Percentiles rank a stretch among this genome's conserved stretches.
phyloP scores from a whole-genome alignment of 1,140 invertebrate genomes.

The Aphelenchoides avenae region DNA sequence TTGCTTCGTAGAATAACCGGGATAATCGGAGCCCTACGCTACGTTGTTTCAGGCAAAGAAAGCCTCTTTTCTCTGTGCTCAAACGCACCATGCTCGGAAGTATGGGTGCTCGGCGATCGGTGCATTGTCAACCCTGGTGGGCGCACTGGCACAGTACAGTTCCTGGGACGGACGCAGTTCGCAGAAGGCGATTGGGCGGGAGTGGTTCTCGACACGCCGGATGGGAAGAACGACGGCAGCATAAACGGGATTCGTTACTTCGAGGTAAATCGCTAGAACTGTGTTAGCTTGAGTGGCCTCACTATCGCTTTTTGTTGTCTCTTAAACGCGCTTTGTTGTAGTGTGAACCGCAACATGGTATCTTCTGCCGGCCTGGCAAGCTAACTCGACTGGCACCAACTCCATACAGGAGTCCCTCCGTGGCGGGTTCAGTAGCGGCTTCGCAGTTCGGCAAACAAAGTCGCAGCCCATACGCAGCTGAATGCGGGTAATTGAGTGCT shows the following conservation, averaged over 20 bases:
- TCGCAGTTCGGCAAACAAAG: conserved; percentile 9
- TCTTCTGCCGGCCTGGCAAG: conserved; percentile 45
- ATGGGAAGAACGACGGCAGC: conserved; percentile 95
- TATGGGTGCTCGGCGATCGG: conserved; percentile 19
- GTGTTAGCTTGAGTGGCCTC: too few species aligned
- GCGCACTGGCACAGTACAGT: conserved; percentile 69
- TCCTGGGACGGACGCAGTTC: conserved; percentile 90
- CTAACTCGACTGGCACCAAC: conserved; percentile 30
- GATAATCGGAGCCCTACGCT: too few species aligned
- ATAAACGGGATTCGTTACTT: conserved; percentile 85
- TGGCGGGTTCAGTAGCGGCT: conserved; percentile 30
- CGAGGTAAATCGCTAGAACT: too few species aligned
- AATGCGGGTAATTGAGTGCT: conserved; percentile 30
- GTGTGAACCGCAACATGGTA: conserved; percentile 33
- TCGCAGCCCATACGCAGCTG: conserved; percentile 29
- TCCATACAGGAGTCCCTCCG: conserved; percentile 12
- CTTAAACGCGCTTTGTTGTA: conserved; percentile 23
- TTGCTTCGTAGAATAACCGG: too few species aligned
- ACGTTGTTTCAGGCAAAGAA: conserved; percentile 30
- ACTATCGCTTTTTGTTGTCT: conserved; percentile 6
- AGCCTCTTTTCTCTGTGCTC: conserved; percentile 20
- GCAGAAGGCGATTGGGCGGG: conserved; percentile 93
- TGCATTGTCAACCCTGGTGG: conserved; percentile 9
- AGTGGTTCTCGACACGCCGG: conserved; percentile 84
- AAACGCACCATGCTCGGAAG: conserved; percentile 20